Evolutionary conservation across 2,113 vertebrate genomes (phyloP).

Genomic region (Geothlypis trichas): DNA sequence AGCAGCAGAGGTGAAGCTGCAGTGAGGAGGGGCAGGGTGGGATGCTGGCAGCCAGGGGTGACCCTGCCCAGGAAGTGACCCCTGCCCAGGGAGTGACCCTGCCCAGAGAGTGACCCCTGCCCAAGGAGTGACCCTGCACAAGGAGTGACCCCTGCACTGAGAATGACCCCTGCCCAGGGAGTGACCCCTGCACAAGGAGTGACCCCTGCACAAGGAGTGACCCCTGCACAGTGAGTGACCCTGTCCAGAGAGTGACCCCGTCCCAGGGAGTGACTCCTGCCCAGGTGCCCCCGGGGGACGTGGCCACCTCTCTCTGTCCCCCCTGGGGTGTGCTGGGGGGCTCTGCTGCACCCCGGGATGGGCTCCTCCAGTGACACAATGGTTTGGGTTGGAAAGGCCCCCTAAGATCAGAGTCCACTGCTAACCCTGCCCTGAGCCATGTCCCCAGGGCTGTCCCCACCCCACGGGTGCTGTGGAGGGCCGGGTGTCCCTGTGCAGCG

Average conservation of each 20-base stretch:
- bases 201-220: fast-evolving
- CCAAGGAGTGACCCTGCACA: not conserved
- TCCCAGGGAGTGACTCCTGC: fast-evolving
- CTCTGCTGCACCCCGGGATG: fast-evolving
- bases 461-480: not conserved
- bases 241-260: too few species aligned
- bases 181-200: fast-evolving
- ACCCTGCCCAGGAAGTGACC: too few species aligned
- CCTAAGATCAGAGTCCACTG: fast-evolving
- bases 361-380: fast-evolving
- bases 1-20: fast-evolving
- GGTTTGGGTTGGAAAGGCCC: not conserved
- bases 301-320: not conserved
- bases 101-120: too few species aligned
- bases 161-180: fast-evolving
- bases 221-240: too few species aligned
- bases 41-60: not conserved
- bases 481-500: fast-evolving
- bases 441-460: not conserved
- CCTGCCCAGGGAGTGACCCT: fast-evolving
- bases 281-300: fast-evolving
- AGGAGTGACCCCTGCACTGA: too few species aligned
- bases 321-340: fast-evolving
- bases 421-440: fast-evolving
- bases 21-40: fast-evolving